Base-by-base conservation (phyloP, 1,140 invertebrate species). In the Drosophila obscura region DNA sequence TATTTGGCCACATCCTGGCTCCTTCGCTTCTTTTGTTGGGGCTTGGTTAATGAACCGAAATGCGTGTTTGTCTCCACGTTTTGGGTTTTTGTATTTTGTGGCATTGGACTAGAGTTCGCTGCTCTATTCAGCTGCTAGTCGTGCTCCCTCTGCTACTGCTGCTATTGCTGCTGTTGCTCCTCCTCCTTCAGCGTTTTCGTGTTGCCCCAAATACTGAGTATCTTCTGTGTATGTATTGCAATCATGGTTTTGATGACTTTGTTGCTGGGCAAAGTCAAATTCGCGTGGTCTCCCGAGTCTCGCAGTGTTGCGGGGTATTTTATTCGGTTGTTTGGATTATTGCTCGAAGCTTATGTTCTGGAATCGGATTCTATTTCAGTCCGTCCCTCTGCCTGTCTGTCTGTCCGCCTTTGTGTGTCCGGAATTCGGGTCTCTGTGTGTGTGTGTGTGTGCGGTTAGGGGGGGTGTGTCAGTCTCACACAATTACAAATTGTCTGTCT, bases 201-300 rank as follows among this genome's bases (percentile, higher is more conserved):
- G 71, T 66, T 75, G 61, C 72, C 61, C 72, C 72, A 75, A 75
- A 77, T 63, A 6, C 13, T 1, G 5, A 8, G 16, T 22, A 39
- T 35, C n/a, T 52, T 35, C 5, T 53, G 31, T 61, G 43, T 74
- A 77, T 66, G 71, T 87, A 81, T 73, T 78, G 79, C 83, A 88
- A 88, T 88, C 83, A 88, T 88, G 83, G 73, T 83, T 67, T 78
- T 88, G 79, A 88, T 88, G 83, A 89, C 83, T 89, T 88, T 88
- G 79, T 88, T 88, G 79, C 69, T 71, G 72, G 66, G 57, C 51
- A 56, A 73, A 74, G 82, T 62, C 74, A 75, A 79, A 83, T 65
- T 73, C 71, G 83, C 63, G 60, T 50, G 19, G 59, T 77, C 65
- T 76, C 55, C 28, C 28, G 52, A 50, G 61, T 52, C 65, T 62